Base-by-base conservation (phyloP, 1,140 invertebrate species). In the Metaphire vulgaris region DNA sequence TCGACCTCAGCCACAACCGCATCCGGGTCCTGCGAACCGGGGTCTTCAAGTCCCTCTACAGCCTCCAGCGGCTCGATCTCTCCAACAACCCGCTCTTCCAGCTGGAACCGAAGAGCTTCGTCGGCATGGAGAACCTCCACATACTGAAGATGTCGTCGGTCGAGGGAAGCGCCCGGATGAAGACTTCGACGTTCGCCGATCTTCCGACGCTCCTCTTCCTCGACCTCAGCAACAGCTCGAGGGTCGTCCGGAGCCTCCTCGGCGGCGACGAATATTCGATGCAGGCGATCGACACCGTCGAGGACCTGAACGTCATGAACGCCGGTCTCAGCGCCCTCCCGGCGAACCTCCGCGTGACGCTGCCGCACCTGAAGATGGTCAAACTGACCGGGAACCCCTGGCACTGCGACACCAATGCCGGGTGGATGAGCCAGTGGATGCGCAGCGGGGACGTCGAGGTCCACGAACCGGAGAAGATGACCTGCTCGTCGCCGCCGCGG, bases 31-130 rank as follows among this genome's bases (percentile, higher is more conserved):
- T 76, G 29, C 65, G 71, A 41, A 34, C 69, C 29, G 78, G 79
- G 26, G 78, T 82, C n/a, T 87, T 89, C 73, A 73, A 79, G 21
- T 82, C 83, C 64, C 80, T 88, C 14, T 76, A 77, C 0, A 83
- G 80, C 70, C 81, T 89, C 6, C 81, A 85, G 80, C 88, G 89
- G 69, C 87, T 95, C 67, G 91, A 93, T 86, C 83, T 94, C 79
- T 93, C 92, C 1, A 88, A 90, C 81, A 93, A 93, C 86, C 91
- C 91, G 1, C 87, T 93, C 76, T 89, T 89, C 82, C 83, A 85
- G 68, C 85, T 93, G 41, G 88, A 90, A 1, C 88, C 89, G 32
- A 90, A 89, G 80, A 89, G 89, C 21, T 89, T 93, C 72, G 88
- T 88, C 74, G 90, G 91, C 2, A 89, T 91, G 30, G 83, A 87